Evolutionary conservation across 2,113 vertebrate species (phyloP), one percentile per base, ranked within the genome.

Genomic region (Ciconia maguari): DNA sequence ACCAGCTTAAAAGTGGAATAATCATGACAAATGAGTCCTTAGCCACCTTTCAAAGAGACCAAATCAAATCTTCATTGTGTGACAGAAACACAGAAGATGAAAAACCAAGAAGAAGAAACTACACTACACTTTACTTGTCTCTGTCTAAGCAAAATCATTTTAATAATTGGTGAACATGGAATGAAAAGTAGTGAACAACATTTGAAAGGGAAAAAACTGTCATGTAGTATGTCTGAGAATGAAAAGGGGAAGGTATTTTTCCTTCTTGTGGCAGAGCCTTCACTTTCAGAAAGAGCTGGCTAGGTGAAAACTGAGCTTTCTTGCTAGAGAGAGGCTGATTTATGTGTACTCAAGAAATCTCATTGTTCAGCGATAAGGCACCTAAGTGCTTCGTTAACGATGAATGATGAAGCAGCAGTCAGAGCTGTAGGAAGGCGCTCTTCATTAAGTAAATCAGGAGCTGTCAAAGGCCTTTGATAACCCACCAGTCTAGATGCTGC

Each of bases 91-190:
- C 7, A 11, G 41, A 57, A 77, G 44, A 49, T 52, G 41, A 54
- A 71, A 86, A 89, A 91, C 44, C 7, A 16, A 52, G 3, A 64
- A 55, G 75, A 66, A 83, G 2, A 13, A 90, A 19, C 49, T 34
- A 38, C 3, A 2, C 42, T 42, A 25, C 49, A 11, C 44, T 93
- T 82, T 65, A 22, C 70, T 64, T 29, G 10, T 89, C 75, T 79
- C 74, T 69, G 64, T 78, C 89, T 97, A 54, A 91, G 78, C 22
- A 75, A 88, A 93, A 93, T 78, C 19, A 60, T 78, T 88, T 93
- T 60, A 71, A 26, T 96, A 90, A 95, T 36, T 86, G 91, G 75
- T 27, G 90, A 96, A 75, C 82, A 49, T 7, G 48, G 82, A 58
- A 91, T 36, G 66, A 74, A 88, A 72, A 65, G 41, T 30, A 60